Percentiles rank a stretch among this genome's conserved stretches.
These are phyloP conservation scores for Cyanoliseus patagonus DNA, from an alignment of 2,113 vertebrate genomes.

Conservation along the genomic window DNA sequence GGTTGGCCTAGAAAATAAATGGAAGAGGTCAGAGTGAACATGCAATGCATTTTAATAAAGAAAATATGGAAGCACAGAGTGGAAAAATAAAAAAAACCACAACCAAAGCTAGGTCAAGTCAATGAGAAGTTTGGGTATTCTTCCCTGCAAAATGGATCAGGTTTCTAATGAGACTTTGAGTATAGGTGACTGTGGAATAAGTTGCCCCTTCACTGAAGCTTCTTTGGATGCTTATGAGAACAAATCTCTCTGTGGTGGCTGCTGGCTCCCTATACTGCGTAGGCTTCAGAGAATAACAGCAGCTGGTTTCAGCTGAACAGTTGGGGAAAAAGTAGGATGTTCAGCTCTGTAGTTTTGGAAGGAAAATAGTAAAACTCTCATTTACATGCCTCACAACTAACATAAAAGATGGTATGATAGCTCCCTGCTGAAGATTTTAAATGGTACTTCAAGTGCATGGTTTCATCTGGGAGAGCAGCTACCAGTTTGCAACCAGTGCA, in stretches of 20 bases:
- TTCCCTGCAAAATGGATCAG: background rate
- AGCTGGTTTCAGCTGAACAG: background rate
- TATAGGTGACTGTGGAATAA: background rate
- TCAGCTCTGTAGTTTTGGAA: background rate
- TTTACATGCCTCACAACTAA: constrained; percentile 36
- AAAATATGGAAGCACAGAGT: background rate
- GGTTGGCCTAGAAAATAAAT: background rate
- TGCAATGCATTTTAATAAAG: background rate
- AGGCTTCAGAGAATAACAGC: background rate
- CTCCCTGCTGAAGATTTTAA: constrained; percentile 57
- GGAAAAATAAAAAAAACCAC: background rate
- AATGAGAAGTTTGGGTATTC: background rate
- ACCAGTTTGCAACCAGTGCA: constrained; percentile 6
- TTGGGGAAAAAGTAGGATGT: background rate
- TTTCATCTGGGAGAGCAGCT: constrained; percentile 23
- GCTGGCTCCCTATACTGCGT: accelerated
- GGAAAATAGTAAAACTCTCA: background rate
- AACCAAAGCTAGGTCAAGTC: background rate
- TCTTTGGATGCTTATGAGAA: background rate
- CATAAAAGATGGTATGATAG: constrained; percentile 15
- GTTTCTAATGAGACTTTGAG: background rate
- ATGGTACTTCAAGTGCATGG: constrained; percentile 22
- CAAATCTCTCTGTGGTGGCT: background rate
- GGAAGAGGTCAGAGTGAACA: background rate
- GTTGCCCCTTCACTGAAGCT: background rate